Base-by-base conservation (phyloP, 1,140 invertebrate genomes). In the Lepidurus apus region DNA sequence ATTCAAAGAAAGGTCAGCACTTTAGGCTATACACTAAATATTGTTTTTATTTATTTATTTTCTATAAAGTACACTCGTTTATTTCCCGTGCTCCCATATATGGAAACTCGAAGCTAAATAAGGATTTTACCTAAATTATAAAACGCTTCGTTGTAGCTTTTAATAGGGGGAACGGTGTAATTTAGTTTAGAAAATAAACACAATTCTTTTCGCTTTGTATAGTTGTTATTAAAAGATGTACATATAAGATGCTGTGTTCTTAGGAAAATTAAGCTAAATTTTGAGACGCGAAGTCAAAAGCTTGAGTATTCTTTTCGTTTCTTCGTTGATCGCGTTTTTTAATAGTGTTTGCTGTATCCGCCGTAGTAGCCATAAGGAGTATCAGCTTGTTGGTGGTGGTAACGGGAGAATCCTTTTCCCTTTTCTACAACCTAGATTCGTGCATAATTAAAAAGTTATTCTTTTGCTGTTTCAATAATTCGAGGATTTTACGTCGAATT, bases 341-440 rank as follows among this genome's bases (percentile, higher is more conserved):
- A 65, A 1, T 65, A 65, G 53, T 65, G 21, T 65, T 65, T 65
- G 13, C n/a, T 21, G 53, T 65, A 65, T 7, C 53, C 53, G 21
- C 53, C 53, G 3, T 21, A 65, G 13, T 65, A 17, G 53, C 53
- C 53, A 4, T 65, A 65, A 65, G 53, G 53, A 65, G 53, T 65
- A 65, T 65, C 53, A 65, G 53, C 53, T 65, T 65, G 53, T 65
- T 65, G 53, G n/a, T 65, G 53, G 13, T 65, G 53, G 53, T 65
- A 65, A 0, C 53, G 53, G 13, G 53, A 9, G 53, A 65, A 65
- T 65, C 53, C 53, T 65, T 65, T 65, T 1, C 53, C 53, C n/a
- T 65, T 65, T 65, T 65, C 53, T 7, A 65, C 53, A 17, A 65
- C 53, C 53, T 65, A 65, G 1, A 1, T 1, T 7, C n/a, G 4